Evolutionary conservation across 64 coral and sea anemone genomes (phyloP).

Genomic region (Actinia equina): DNA sequence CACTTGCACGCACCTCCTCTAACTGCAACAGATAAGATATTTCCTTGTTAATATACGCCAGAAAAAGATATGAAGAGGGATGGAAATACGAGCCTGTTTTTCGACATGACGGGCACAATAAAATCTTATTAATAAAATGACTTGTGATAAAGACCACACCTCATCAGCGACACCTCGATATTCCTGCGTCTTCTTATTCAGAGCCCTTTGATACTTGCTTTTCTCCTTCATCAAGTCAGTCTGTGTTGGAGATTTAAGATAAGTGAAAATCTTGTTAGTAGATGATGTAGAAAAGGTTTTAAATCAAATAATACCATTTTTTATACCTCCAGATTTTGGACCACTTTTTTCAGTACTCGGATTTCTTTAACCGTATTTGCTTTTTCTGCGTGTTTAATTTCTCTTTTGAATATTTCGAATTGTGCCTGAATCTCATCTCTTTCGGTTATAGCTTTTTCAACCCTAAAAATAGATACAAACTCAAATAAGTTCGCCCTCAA

Average conservation of each 20-base stretch:
- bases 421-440: slow-evolving; percentile 79
- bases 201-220: slow-evolving; percentile 86
- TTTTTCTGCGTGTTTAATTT: slow-evolving; percentile 79
- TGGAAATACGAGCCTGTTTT: background rate
- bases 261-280: background rate
- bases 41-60: too few species aligned
- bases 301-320: background rate
- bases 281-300: background rate
- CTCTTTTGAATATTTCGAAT: slow-evolving; percentile 71
- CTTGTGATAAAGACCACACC: slow-evolving; percentile 25
- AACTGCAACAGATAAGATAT: slow-evolving; percentile 32
- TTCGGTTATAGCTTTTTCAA: slow-evolving; percentile 74
- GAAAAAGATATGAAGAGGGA: background rate
- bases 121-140: background rate
- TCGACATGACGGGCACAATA: background rate
- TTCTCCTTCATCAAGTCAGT: slow-evolving; percentile 95
- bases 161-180: slow-evolving; percentile 83
- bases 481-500: background rate
- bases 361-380: slow-evolving; percentile 96
- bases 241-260: slow-evolving; percentile 17
- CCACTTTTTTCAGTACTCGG: slow-evolving; percentile 94
- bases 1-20: slow-evolving; percentile 86
- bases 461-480: slow-evolving; percentile 43
- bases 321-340: slow-evolving; percentile 92
- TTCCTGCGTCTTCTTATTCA: slow-evolving; percentile 95